A percentile compares a stretch with the other conserved stretches of the same genome.
These are phyloP conservation scores for Zosterops borbonicus DNA, from an alignment of 2,113 vertebrate species.

Conservation along the genomic window DNA sequence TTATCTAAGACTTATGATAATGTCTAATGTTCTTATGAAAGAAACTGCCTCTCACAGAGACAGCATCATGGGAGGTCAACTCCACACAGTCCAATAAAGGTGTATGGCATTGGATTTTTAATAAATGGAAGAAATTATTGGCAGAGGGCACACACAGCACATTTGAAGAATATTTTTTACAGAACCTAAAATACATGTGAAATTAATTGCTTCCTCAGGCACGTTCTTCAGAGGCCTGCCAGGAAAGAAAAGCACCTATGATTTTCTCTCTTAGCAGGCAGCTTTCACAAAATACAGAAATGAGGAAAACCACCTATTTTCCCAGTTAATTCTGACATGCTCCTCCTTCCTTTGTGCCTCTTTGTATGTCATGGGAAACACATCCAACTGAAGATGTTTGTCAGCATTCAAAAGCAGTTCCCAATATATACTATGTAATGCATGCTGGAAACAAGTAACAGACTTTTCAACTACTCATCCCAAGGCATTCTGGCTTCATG, in stretches of 20 bases:
- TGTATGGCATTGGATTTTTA: not conserved
- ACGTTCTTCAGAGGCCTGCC: not conserved
- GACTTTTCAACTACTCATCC: not conserved
- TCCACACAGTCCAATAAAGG: not conserved
- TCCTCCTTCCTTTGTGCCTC: not conserved
- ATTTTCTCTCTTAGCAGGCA: not conserved
- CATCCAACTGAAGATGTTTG: not conserved
- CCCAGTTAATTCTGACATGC: not conserved
- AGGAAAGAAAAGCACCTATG: not conserved
- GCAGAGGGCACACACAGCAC: accelerated
- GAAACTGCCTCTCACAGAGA: not conserved
- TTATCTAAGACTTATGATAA: not conserved
- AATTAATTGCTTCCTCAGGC: not conserved
- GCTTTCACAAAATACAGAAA: not conserved
- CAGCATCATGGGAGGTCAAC: not conserved
- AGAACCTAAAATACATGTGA: not conserved
- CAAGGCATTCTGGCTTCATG: not conserved
- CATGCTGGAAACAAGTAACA: not conserved
- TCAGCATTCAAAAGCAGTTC: not conserved
- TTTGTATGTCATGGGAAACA: not conserved
- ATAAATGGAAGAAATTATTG: not conserved
- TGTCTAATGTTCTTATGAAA: not conserved
- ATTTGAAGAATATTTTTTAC: not conserved
- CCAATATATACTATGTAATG: not conserved
- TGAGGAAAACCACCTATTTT: not conserved